These are phyloP conservation scores for Terrapene triunguis DNA, from an alignment of 2,113 vertebrate genomes.

Conservation along the genomic window DNA sequence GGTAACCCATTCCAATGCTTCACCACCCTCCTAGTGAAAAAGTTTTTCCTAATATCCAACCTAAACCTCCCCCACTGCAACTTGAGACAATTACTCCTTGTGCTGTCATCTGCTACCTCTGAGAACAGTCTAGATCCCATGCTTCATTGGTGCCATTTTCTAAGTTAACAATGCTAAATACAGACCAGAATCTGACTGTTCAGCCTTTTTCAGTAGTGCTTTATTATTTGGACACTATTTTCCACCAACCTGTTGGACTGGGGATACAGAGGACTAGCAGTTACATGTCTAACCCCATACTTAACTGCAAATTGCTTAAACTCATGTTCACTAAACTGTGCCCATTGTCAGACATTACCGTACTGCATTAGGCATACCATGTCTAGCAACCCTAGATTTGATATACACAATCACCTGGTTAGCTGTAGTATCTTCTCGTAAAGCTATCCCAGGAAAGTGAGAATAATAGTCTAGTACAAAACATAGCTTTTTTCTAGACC, in stretches of 20 bases:
- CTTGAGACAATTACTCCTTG: no score
- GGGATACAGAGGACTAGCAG: background rate
- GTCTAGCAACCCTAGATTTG: background rate
- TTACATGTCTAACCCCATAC: background rate
- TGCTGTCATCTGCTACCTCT: no score
- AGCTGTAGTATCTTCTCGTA: background rate
- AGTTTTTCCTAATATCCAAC: no score
- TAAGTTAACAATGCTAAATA: background rate
- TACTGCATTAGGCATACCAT: background rate
- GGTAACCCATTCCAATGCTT: no score
- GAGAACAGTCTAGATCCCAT: no score
- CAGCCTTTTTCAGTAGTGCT: background rate
- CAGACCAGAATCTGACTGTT: background rate
- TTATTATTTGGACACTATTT: background rate
- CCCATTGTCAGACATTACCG: background rate
- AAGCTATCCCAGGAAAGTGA: background rate
- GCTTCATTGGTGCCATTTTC: background rate
- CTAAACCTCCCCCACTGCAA: no score
- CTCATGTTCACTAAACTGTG: accelerated
- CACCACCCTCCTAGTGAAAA: no score
- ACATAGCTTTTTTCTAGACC: background rate
- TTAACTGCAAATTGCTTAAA: background rate
- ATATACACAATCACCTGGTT: background rate
- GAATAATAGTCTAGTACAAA: background rate
- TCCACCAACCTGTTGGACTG: background rate